These are phyloP conservation scores for Pocillopora damicornis DNA, from an alignment of 64 coral and sea anemone genomes.

Conservation along the genomic window DNA sequence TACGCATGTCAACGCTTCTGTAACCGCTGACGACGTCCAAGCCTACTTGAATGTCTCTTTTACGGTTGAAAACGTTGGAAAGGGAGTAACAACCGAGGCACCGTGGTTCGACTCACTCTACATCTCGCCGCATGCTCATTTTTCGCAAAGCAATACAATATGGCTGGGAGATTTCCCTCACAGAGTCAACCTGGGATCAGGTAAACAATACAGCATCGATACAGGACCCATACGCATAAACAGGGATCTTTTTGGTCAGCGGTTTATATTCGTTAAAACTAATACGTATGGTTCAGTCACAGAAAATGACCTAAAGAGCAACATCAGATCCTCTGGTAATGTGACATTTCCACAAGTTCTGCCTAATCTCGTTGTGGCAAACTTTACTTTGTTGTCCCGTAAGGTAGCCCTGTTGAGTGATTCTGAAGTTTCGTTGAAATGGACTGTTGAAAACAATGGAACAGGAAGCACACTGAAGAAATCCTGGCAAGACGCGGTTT, in stretches of 20 bases:
- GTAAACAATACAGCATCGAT: slow-evolving; percentile 19
- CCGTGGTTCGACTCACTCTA: slow-evolving; percentile 65
- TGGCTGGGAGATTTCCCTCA: slow-evolving; percentile 32
- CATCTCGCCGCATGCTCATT: slow-evolving; percentile 20
- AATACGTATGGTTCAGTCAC: slow-evolving; percentile 50
- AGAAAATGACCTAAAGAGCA: slow-evolving; percentile 49
- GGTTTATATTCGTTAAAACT: slow-evolving; percentile 51
- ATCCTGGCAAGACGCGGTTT: slow-evolving; percentile 64
- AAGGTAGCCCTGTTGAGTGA: not conserved
- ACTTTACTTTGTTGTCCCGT: not conserved
- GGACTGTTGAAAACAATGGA: slow-evolving; percentile 69
- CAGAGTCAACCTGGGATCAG: slow-evolving; percentile 37
- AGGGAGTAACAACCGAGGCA: slow-evolving; percentile 49
- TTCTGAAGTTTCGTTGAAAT: slow-evolving; percentile 24
- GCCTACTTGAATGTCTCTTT: slow-evolving; percentile 46
- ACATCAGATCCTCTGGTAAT: slow-evolving; percentile 19
- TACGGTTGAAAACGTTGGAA: slow-evolving; percentile 54
- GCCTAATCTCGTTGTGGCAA: slow-evolving; percentile 54
- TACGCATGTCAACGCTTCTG: slow-evolving; percentile 27
- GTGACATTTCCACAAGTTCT: slow-evolving; percentile 44
- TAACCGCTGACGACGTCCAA: slow-evolving; percentile 25
- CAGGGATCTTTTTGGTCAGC: slow-evolving; percentile 35
- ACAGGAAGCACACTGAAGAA: slow-evolving; percentile 38
- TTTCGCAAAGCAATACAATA: slow-evolving; percentile 5
- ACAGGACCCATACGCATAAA: slow-evolving; percentile 23